These are phyloP conservation scores for Percina caprodes DNA, from an alignment of 2,113 vertebrate species.

Conservation along the genomic window DNA sequence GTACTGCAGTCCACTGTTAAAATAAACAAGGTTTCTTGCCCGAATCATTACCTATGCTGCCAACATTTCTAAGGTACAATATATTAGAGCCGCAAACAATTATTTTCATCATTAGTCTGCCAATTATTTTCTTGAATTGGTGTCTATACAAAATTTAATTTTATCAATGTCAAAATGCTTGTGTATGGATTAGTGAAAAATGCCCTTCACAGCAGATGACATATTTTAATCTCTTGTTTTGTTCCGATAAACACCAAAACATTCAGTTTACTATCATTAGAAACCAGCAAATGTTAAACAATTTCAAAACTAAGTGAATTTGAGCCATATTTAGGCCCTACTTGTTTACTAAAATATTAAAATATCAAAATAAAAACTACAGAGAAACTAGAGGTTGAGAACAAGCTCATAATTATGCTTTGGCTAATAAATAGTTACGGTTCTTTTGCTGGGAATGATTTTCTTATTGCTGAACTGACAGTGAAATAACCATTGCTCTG, in stretches of 20 bases:
- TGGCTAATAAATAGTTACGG: not conserved
- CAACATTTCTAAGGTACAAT: not conserved
- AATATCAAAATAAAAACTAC: not conserved
- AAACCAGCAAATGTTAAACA: not conserved
- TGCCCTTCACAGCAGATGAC: not conserved
- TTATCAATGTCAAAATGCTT: not conserved
- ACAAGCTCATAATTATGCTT: not conserved
- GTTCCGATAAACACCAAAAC: not conserved
- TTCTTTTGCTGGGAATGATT: not conserved
- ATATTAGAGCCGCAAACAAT: not conserved
- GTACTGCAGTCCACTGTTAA: conserved; percentile 18
- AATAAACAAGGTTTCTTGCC: conserved; percentile 25
- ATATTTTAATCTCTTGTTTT: not conserved
- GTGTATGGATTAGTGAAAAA: not conserved
- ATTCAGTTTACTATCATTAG: not conserved
- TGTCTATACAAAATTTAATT: not conserved
- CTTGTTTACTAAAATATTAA: not conserved
- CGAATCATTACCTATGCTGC: not conserved
- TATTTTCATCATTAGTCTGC: not conserved
- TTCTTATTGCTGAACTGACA: not conserved
- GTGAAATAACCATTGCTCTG: not conserved
- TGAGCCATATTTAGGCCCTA: not conserved
- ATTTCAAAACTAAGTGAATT: too few species aligned
- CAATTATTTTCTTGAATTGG: not conserved
- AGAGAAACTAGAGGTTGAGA: not conserved